phyloP scores from a whole-genome alignment of 2,113 vertebrate species.

The Xiphias gladius region DNA sequence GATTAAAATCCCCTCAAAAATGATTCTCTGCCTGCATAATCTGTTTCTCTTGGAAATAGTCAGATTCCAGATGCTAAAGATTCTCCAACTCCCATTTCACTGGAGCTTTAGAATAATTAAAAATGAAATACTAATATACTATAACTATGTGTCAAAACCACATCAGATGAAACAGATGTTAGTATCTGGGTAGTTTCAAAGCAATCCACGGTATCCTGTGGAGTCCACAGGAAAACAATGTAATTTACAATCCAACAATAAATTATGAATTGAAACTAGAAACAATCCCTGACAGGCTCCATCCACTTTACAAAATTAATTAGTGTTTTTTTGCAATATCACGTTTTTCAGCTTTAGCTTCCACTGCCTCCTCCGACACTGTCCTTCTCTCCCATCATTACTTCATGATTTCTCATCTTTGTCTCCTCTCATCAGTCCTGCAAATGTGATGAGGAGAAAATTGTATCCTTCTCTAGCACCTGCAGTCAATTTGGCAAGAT shows the following conservation, averaged over 20 bases:
- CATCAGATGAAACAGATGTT: background rate
- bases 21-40: background rate
- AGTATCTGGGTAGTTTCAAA: background rate
- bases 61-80: background rate
- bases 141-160: background rate
- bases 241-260: background rate
- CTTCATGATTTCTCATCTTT: slow-evolving; percentile 13
- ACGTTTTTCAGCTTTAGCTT: background rate
- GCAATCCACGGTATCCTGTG: background rate
- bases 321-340: background rate
- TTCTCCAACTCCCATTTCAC: background rate
- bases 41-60: background rate
- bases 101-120: background rate
- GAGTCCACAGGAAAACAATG: background rate
- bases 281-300: background rate
- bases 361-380: background rate
- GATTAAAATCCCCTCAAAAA: too few relatives aligned
- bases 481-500: slow-evolving; percentile 32
- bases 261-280: background rate
- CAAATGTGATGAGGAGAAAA: slow-evolving; percentile 10
- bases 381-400: background rate
- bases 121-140: background rate
- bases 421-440: slow-evolving; percentile 7
- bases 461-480: slow-evolving; percentile 17
- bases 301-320: background rate